phyloP scores from a whole-genome alignment of 2,113 vertebrate genomes.

The Hymenochirus boettgeri region DNA sequence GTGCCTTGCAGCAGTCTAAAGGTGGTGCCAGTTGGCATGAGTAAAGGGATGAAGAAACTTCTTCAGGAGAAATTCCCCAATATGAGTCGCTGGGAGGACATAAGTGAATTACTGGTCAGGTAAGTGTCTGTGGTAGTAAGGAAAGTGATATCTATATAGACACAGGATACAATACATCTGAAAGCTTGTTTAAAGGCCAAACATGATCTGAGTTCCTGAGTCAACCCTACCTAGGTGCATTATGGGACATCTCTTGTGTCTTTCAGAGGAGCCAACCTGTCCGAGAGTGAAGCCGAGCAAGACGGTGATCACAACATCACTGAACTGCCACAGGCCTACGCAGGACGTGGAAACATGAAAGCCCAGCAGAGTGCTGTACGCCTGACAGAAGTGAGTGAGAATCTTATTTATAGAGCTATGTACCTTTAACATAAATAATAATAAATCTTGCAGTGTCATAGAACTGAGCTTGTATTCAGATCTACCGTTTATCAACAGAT shows the following conservation, averaged over 20 bases:
- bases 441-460: no score
- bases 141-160: no score
- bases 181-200: no score
- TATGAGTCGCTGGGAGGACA: slow-evolving; percentile 86
- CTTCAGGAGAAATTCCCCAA: slow-evolving; percentile 89
- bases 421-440: no score
- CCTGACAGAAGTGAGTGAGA: slow-evolving; percentile 72
- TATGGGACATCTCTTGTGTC: rapidly evolving
- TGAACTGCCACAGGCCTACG: slow-evolving; percentile 76
- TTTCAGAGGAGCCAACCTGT: slow-evolving; percentile 76
- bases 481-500: slow-evolving; percentile 59
- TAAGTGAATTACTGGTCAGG: slow-evolving; percentile 87
- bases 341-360: slow-evolving; percentile 83
- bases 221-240: no score
- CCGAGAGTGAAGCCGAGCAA: slow-evolving; percentile 85
- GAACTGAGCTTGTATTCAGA: no score
- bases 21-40: slow-evolving; percentile 86
- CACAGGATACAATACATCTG: no score
- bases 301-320: slow-evolving; percentile 84
- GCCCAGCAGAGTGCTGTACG: slow-evolving; percentile 84
- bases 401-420: no score
- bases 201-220: no score
- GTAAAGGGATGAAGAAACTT: slow-evolving; percentile 86
- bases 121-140: slow-evolving; percentile 55
- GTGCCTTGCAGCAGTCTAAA: slow-evolving; percentile 74